Evolutionary conservation across 2,888 invertebrate genomes (phyloP).

Genomic region (Sminthurides aquaticus): DNA sequence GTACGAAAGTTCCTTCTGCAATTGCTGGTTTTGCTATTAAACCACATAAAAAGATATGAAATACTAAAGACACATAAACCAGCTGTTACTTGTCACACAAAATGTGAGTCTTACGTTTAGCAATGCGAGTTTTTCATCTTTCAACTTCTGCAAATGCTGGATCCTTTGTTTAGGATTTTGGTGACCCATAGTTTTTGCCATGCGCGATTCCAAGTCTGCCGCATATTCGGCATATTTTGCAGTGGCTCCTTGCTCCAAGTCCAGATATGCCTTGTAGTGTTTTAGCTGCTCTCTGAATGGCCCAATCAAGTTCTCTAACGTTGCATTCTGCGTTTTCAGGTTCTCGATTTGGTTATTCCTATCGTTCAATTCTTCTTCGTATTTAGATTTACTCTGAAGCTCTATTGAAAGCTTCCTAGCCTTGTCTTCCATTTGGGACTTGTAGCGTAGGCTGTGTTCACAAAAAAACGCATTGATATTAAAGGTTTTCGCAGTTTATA

Average conservation of each 20-base stretch:
- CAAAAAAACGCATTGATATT: too few relatives aligned
- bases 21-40: conserved; percentile 2
- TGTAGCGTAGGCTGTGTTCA: neutral
- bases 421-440: neutral
- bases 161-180: conserved; percentile 30
- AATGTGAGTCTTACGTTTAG: conserved; percentile 27
- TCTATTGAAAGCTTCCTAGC: neutral
- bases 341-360: conserved; percentile 9
- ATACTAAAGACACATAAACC: neutral
- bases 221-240: conserved; percentile 13
- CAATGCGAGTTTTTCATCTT: conserved; percentile 28
- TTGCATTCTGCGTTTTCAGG: conserved; percentile 8
- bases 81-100: neutral
- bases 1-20: conserved; percentile 1
- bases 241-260: conserved; percentile 10
- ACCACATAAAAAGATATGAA: neutral
- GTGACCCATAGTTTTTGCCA: conserved; percentile 25
- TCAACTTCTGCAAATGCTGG: conserved; percentile 29
- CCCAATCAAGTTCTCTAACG: conserved; percentile 15
- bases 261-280: conserved; percentile 12
- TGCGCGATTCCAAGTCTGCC: conserved; percentile 16
- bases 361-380: neutral
- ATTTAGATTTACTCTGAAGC: neutral
- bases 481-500: too few relatives aligned
- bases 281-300: conserved; percentile 22